Evolutionary conservation across 2,888 invertebrate genomes (phyloP).

Genomic region (Brachylomia viminalis): DNA sequence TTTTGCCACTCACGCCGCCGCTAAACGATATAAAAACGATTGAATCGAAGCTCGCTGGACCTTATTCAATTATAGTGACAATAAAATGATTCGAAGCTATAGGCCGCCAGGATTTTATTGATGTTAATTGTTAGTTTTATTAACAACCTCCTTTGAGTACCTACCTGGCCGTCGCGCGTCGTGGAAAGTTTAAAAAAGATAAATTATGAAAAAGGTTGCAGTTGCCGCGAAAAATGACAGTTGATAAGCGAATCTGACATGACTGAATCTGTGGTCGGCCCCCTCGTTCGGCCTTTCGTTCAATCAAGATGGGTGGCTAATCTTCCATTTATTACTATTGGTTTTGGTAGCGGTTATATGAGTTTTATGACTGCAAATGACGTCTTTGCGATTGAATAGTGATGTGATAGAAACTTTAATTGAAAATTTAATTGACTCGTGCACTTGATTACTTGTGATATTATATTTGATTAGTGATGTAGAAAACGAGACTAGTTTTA

Average conservation of each 20-base stretch:
- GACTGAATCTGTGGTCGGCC: conserved; percentile 19
- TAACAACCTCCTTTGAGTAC: conserved; percentile 73
- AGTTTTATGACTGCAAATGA: conserved; percentile 72
- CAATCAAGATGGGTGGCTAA: conserved; percentile 81
- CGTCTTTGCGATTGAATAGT: conserved; percentile 66
- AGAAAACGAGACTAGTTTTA: conserved; percentile 40
- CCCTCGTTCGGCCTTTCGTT: conserved; percentile 74
- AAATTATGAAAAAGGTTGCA: conserved; percentile 31
- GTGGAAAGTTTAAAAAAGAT: conserved; percentile 55
- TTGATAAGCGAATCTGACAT: conserved; percentile 39
- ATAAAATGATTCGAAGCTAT: conserved; percentile 75
- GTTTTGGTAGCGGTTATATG: conserved; percentile 75
- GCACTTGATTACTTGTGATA: conserved; percentile 53
- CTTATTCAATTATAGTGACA: conserved; percentile 78
- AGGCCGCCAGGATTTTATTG: conserved; percentile 81
- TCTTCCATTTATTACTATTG: conserved; percentile 83
- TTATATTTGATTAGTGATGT: conserved; percentile 57
- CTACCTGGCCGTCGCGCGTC: conserved; percentile 74
- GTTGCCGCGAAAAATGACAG: conserved; percentile 50
- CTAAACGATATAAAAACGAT: conserved; percentile 62
- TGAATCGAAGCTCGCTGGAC: conserved; percentile 68
- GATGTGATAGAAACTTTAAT: conserved; percentile 68
- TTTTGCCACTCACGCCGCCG: conserved; percentile 43
- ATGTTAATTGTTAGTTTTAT: conserved; percentile 87
- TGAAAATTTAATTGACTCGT: conserved; percentile 70